These are phyloP conservation scores for Malurus cyaneus DNA, from an alignment of 2,113 vertebrate genomes.

Conservation along the genomic window DNA sequence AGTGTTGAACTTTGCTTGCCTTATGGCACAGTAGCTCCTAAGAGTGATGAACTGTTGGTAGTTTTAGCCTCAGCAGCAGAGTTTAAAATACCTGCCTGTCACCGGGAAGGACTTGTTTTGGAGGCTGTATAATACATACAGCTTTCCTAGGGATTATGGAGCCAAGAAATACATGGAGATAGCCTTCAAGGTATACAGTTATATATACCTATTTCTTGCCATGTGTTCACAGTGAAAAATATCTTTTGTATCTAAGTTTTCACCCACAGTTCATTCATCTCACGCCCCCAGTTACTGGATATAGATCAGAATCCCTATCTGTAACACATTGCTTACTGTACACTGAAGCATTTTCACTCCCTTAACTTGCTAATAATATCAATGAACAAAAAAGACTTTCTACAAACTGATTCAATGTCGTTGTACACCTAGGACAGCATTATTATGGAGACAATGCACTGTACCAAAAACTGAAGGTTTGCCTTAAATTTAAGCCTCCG, in stretches of 20 bases:
- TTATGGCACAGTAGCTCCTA: not conserved
- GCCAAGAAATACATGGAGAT: not conserved
- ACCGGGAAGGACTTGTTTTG: not conserved
- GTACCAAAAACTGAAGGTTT: not conserved
- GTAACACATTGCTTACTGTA: not conserved
- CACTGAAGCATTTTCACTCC: not conserved
- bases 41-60: not conserved
- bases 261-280: not conserved
- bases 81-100: not conserved
- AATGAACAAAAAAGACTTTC: not conserved
- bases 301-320: not conserved
- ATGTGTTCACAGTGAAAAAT: not conserved
- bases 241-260: not conserved
- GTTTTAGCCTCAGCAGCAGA: not conserved
- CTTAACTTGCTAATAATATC: not conserved
- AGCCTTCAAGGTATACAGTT: not conserved
- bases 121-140: not conserved
- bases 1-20: not conserved
- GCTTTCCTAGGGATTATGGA: not conserved
- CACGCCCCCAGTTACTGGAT: rapidly evolving
- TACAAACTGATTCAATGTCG: not conserved
- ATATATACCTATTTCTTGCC: not conserved
- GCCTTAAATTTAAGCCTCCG: not conserved
- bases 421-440: not conserved
- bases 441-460: not conserved